These are phyloP conservation scores for Aleiodes leptofemur DNA, from an alignment of 2,888 invertebrate genomes.

Conservation along the genomic window DNA sequence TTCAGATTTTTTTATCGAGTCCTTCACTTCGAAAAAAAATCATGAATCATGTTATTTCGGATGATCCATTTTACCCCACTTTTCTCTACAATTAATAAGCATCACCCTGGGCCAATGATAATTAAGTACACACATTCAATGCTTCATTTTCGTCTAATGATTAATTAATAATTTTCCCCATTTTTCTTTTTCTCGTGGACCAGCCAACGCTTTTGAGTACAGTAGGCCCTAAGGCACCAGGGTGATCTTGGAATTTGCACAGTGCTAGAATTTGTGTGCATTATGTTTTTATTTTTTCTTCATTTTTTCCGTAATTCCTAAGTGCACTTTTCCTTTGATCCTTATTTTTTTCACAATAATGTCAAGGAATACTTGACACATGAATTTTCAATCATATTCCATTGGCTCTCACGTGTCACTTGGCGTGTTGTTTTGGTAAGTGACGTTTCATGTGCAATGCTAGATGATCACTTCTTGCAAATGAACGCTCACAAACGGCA, in stretches of 20 bases:
- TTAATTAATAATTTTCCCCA: slow-evolving; percentile 28
- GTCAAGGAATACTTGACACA: neutral
- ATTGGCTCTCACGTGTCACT: slow-evolving; percentile 75
- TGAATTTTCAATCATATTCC: slow-evolving; percentile 1
- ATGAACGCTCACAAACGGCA: slow-evolving; percentile 94
- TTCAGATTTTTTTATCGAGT: too few species aligned
- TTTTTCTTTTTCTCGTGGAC: slow-evolving; percentile 49
- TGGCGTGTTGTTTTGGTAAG: slow-evolving; percentile 88
- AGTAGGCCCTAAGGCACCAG: slow-evolving; percentile 25
- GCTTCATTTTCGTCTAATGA: slow-evolving; percentile 13
- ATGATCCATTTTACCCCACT: too few species aligned
- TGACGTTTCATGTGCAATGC: slow-evolving; percentile 98
- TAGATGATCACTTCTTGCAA: slow-evolving; percentile 96
- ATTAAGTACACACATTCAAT: slow-evolving; percentile 26
- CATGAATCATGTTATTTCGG: too few species aligned
- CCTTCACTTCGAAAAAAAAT: too few species aligned
- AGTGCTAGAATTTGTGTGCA: slow-evolving; percentile 2
- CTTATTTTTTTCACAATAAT: neutral
- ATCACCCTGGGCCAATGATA: slow-evolving; percentile 25
- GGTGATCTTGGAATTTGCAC: slow-evolving; percentile 3
- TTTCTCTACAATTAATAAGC: slow-evolving; percentile 2
- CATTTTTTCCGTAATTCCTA: neutral
- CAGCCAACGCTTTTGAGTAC: slow-evolving; percentile 55
- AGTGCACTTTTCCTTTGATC: neutral
- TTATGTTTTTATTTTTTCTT: neutral